Conservation (phyloP, 2,113 vertebrate species). For the Melanerpes aurifrons region DNA sequence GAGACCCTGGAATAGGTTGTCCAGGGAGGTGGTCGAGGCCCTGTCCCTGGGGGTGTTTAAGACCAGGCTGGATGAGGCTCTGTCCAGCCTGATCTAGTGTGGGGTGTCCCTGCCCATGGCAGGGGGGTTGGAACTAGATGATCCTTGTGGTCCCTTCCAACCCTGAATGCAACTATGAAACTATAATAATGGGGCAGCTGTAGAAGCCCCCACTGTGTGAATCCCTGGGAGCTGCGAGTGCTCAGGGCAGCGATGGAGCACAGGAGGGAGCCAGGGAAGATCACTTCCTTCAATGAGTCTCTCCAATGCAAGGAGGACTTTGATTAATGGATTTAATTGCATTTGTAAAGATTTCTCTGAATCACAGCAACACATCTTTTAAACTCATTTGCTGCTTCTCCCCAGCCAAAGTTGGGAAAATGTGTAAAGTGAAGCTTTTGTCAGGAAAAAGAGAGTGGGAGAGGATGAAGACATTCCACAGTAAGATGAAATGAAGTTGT, state of each 20-base stretch:
- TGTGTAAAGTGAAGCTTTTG: background rate
- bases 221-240: rapidly evolving
- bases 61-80: too few relatives aligned
- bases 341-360: background rate
- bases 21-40: too few relatives aligned
- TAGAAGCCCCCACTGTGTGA: background rate
- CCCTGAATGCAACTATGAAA: too few relatives aligned
- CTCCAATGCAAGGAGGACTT: background rate
- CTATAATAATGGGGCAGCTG: too few relatives aligned
- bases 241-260: rapidly evolving
- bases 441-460: rapidly evolving
- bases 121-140: too few relatives aligned
- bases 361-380: background rate
- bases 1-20: too few relatives aligned
- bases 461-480: background rate
- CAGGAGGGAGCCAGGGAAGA: background rate
- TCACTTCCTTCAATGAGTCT: background rate
- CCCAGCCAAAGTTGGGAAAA: background rate
- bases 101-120: too few relatives aligned
- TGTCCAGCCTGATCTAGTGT: too few relatives aligned
- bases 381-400: background rate
- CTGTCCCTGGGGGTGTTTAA: too few relatives aligned
- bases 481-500: background rate
- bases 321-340: background rate
- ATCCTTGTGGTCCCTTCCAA: too few relatives aligned